Conservation (phyloP, 2,888 invertebrate genomes). For the Andrena trimmerana region DNA sequence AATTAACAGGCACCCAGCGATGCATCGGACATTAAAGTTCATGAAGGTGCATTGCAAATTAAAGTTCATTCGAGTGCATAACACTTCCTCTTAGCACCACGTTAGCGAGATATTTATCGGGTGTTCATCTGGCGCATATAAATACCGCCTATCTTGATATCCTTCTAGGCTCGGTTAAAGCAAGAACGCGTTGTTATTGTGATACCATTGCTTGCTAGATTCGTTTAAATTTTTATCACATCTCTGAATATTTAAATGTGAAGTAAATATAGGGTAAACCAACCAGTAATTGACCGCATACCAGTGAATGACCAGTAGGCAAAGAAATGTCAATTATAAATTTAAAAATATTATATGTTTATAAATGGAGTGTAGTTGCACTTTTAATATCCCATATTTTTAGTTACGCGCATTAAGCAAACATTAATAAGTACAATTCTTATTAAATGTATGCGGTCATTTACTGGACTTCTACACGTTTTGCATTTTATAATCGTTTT, state of each 20-base stretch:
- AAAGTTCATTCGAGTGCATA: conserved; percentile 62
- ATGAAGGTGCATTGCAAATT: conserved; percentile 55
- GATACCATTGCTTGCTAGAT: conserved; percentile 75
- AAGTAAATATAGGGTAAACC: neutral
- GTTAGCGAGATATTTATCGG: conserved; percentile 77
- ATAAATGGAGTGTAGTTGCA: too few relatives aligned
- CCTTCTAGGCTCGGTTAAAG: conserved; percentile 63
- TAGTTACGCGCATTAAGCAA: too few relatives aligned
- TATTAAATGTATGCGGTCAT: too few relatives aligned
- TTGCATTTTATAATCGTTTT: too few relatives aligned
- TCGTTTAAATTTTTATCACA: conserved; percentile 45
- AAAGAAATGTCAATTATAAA: too few relatives aligned
- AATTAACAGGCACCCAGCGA: conserved; percentile 51
- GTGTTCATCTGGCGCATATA: conserved; percentile 78
- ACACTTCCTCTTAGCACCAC: conserved; percentile 59
- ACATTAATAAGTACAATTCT: too few relatives aligned
- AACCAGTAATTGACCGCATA: too few relatives aligned
- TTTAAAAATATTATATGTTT: too few relatives aligned
- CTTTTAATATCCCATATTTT: too few relatives aligned
- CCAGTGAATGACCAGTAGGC: too few relatives aligned
- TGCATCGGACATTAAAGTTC: conserved; percentile 58
- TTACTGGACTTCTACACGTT: too few relatives aligned
- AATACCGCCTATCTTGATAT: conserved; percentile 73
- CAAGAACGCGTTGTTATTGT: conserved; percentile 77
- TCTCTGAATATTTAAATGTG: neutral